Conservation (phyloP, 2,113 vertebrate species). For the Eublepharis macularius region DNA sequence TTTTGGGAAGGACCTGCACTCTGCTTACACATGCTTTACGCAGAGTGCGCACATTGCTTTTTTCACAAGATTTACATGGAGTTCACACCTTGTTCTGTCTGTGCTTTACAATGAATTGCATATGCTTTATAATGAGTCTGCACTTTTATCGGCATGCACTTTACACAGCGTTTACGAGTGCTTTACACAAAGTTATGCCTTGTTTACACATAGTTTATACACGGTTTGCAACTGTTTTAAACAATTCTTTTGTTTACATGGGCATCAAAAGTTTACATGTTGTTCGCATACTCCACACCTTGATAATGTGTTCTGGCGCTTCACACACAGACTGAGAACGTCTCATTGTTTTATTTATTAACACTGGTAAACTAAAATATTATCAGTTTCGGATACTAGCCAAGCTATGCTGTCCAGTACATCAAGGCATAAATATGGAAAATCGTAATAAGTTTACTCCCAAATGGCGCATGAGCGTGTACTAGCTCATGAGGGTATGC, state of each 20-base stretch:
- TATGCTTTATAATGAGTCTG: slow-evolving; percentile 17
- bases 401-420: background rate
- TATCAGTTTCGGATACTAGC: background rate
- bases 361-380: background rate
- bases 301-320: background rate
- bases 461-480: background rate
- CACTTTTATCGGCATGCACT: slow-evolving; percentile 18
- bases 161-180: slow-evolving; percentile 34
- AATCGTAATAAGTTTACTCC: background rate
- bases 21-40: slow-evolving; percentile 34
- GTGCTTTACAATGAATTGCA: slow-evolving; percentile 31
- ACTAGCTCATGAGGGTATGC: background rate
- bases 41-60: background rate
- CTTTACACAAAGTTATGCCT: slow-evolving; percentile 28
- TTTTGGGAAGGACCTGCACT: slow-evolving; percentile 10
- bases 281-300: background rate
- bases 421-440: slow-evolving; percentile 6
- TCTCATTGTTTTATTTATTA: background rate
- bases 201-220: slow-evolving; percentile 20
- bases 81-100: slow-evolving; percentile 23
- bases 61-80: slow-evolving; percentile 18
- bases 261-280: slow-evolving; percentile 12
- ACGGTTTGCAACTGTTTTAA: background rate
- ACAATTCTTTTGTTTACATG: slow-evolving; percentile 1
- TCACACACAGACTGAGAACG: background rate